phyloP scores from a whole-genome alignment of 1,140 invertebrate genomes.

The Chironomus striatipennis region DNA sequence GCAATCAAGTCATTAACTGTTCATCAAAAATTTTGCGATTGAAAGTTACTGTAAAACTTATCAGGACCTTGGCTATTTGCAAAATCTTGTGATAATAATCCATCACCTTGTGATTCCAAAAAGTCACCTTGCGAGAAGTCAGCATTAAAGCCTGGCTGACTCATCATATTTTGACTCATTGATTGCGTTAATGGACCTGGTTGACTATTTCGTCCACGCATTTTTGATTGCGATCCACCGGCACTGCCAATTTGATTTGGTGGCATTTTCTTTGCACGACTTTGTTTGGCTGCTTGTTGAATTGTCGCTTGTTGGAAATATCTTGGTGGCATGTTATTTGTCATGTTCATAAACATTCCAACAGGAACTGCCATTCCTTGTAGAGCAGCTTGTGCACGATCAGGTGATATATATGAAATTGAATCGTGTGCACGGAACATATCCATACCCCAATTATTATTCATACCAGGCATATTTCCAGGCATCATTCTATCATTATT shows the following conservation, averaged over 20 bases:
- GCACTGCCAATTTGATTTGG: background rate
- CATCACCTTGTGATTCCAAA: constrained; percentile 86
- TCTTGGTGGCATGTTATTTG: constrained; percentile 76
- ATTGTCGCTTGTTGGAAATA: constrained; percentile 67
- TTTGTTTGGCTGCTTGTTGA: constrained; percentile 41
- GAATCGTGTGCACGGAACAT: constrained; percentile 73
- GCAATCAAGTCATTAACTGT: background rate
- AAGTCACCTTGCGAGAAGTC: constrained; percentile 79
- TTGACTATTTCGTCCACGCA: constrained; percentile 22
- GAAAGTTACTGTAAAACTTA: background rate
- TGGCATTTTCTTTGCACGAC: constrained; percentile 24
- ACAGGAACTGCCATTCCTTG: constrained; percentile 79
- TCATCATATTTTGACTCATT: constrained; percentile 57
- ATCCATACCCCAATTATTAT: constrained; percentile 39
- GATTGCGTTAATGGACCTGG: constrained; percentile 42
- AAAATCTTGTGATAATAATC: constrained; percentile 88
- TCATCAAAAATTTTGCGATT: constrained; percentile 21
- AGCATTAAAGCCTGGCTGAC: constrained; percentile 56
- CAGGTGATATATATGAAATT: constrained; percentile 86
- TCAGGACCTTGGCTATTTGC: constrained; percentile 39
- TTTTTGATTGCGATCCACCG: constrained; percentile 2
- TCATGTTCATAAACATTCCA: constrained; percentile 94
- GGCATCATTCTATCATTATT: constrained; percentile 36
- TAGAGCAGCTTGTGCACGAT: constrained; percentile 66
- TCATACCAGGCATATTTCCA: constrained; percentile 15